Percentiles rank a stretch among this genome's conserved stretches.
Evolutionary conservation across 2,888 invertebrate genomes (phyloP).

Genomic region (Synanthedon andrenaeformis): DNA sequence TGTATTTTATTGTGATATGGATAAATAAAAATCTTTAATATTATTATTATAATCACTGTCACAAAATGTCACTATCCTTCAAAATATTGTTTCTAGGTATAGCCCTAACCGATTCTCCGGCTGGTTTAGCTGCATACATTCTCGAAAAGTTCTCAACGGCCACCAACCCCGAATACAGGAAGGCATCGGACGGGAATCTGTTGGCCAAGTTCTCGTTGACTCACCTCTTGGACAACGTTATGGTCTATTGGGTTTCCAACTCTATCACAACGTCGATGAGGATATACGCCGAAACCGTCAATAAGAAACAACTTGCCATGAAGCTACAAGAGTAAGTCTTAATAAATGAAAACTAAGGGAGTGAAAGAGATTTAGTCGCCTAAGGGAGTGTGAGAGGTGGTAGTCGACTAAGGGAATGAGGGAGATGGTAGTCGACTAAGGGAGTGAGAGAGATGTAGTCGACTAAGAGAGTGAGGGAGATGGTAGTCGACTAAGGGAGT

Average conservation of each 20-base stretch:
- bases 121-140: slow-evolving; percentile 89
- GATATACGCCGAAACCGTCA: slow-evolving; percentile 72
- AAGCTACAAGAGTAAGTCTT: slow-evolving; percentile 38
- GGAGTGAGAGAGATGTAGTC: too few species aligned
- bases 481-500: too few species aligned
- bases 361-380: too few species aligned
- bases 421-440: too few species aligned
- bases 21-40: too few species aligned
- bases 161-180: slow-evolving; percentile 69
- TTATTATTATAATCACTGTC: too few species aligned
- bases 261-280: slow-evolving; percentile 60
- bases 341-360: neutral
- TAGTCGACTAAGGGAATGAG: too few species aligned
- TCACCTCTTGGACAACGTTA: slow-evolving; percentile 63
- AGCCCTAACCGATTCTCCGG: slow-evolving; percentile 81
- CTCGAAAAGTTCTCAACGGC: slow-evolving; percentile 86
- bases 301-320: slow-evolving; percentile 19
- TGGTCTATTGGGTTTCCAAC: slow-evolving; percentile 68
- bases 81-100: slow-evolving; percentile 56
- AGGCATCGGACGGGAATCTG: slow-evolving; percentile 75
- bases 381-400: too few species aligned
- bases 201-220: slow-evolving; percentile 47
- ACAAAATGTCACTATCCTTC: too few species aligned
- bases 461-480: too few species aligned
- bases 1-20: too few species aligned